These are phyloP conservation scores for Pharmacophagus antenor DNA, from an alignment of 2,888 invertebrate species.

Conservation along the genomic window DNA sequence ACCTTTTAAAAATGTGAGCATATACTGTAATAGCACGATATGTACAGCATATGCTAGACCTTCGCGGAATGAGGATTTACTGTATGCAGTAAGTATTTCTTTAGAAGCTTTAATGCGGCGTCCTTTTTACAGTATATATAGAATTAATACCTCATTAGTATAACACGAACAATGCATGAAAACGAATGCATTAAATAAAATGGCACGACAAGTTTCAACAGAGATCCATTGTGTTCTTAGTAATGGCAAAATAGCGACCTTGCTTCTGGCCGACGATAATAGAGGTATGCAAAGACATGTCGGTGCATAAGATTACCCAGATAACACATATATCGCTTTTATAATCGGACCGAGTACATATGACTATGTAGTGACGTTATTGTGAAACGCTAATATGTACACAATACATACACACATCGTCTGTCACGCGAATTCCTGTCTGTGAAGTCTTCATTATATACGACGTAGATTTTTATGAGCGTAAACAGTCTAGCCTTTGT, in stretches of 20 bases:
- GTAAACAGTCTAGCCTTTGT: constrained; percentile 21
- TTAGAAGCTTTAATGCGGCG: too few species aligned
- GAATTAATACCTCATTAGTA: background rate
- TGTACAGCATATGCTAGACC: too few species aligned
- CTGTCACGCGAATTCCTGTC: constrained; percentile 19
- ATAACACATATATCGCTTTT: constrained; percentile 48
- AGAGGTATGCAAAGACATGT: constrained; percentile 47
- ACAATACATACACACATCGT: constrained; percentile 20
- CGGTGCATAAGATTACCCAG: constrained; percentile 60
- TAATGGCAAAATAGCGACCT: constrained; percentile 45
- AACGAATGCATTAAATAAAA: constrained; percentile 20
- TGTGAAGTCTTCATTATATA: constrained; percentile 7
- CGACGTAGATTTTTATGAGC: constrained; percentile 20
- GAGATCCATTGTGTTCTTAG: constrained; percentile 25
- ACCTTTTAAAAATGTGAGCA: too few species aligned
- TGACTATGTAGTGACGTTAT: constrained; percentile 28
- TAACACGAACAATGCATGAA: constrained; percentile 9
- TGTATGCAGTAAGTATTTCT: too few species aligned
- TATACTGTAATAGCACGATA: too few species aligned
- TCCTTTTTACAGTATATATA: background rate
- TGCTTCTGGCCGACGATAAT: constrained; percentile 54
- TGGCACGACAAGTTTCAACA: constrained; percentile 19
- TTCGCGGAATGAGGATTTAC: too few species aligned
- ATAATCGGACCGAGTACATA: constrained; percentile 38
- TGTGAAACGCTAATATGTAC: constrained; percentile 30